A percentile compares a stretch with the other conserved stretches of the same genome.
Conservation (phyloP, 2,113 vertebrate species). For the Cyprinodon brontotheroides region DNA sequence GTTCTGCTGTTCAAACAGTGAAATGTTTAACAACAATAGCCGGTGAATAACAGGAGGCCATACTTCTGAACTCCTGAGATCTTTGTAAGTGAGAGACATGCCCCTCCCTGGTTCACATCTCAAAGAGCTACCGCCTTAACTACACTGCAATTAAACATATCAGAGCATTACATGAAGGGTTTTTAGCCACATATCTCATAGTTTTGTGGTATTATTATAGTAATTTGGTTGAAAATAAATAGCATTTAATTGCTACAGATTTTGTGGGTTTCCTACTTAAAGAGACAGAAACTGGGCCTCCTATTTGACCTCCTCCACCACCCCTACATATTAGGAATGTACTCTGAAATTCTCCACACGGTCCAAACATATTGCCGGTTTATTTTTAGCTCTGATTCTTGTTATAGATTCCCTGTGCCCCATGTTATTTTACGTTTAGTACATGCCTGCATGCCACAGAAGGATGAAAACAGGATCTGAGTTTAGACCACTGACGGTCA, state of each 20-base stretch:
- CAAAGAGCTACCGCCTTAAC: constrained; percentile 57
- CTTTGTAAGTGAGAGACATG: constrained; percentile 50
- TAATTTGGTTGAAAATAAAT: not conserved
- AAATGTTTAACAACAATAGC: constrained; percentile 44
- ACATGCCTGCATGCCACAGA: constrained; percentile 48
- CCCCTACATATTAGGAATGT: constrained; percentile 68
- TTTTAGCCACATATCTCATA: not conserved
- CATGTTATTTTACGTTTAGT: constrained; percentile 60
- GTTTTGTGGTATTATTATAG: not conserved
- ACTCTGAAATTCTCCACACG: constrained; percentile 72
- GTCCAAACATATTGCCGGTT: constrained; percentile 73
- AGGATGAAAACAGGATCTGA: constrained; percentile 52
- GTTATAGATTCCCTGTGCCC: constrained; percentile 64
- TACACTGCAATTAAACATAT: constrained; percentile 64
- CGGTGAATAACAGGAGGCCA: not conserved
- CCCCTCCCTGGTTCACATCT: constrained; percentile 36
- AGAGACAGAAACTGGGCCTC: constrained; percentile 68
- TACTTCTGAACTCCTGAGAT: constrained; percentile 50
- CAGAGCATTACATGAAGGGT: constrained; percentile 1
- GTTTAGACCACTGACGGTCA: constrained; percentile 29
- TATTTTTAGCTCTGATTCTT: constrained; percentile 73
- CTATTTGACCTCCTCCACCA: constrained; percentile 53
- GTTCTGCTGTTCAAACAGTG: constrained; percentile 48
- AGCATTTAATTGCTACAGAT: not conserved
- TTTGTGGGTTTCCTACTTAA: constrained; percentile 38